Percentiles rank a stretch among this genome's conserved stretches.
Evolutionary conservation across 2,888 invertebrate species (phyloP).

Genomic region (Diarsia mendica): DNA sequence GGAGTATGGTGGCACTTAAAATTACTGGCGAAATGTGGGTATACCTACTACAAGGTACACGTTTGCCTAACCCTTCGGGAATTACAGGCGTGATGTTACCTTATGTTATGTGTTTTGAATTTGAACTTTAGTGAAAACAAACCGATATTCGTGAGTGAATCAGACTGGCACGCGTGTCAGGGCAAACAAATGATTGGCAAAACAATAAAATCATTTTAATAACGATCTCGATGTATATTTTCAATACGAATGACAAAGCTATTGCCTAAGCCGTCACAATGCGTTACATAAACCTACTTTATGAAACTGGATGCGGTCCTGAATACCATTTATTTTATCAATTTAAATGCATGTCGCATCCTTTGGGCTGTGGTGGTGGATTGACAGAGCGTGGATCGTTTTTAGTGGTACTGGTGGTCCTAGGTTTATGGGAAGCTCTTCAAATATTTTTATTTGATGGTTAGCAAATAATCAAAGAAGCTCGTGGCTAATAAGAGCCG

Average conservation of each 20-base stretch:
- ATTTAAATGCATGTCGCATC: slow-evolving; percentile 52
- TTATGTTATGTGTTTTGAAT: too few relatives aligned
- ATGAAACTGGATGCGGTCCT: slow-evolving; percentile 57
- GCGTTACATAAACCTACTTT: slow-evolving; percentile 73
- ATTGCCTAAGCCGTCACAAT: slow-evolving; percentile 63
- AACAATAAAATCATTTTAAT: slow-evolving; percentile 14
- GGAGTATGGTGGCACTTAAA: too few relatives aligned
- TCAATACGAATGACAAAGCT: slow-evolving; percentile 27
- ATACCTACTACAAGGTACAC: too few relatives aligned
- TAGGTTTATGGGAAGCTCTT: neutral
- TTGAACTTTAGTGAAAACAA: neutral
- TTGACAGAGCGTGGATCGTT: neutral
- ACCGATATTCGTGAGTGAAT: neutral
- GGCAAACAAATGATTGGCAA: neutral
- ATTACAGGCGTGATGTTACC: too few relatives aligned
- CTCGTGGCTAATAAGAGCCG: too few relatives aligned
- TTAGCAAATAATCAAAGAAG: neutral
- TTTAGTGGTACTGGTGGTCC: neutral
- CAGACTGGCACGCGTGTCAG: neutral
- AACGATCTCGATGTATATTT: slow-evolving; percentile 20
- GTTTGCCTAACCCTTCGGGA: too few relatives aligned
- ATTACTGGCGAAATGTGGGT: too few relatives aligned
- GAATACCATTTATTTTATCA: slow-evolving; percentile 55
- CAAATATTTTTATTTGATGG: neutral
- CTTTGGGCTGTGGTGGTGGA: slow-evolving; percentile 15